Percentiles rank a stretch among this genome's conserved stretches.
These are phyloP conservation scores for Metallyticus violacea DNA, from an alignment of 2,888 invertebrate species.

Conservation along the genomic window DNA sequence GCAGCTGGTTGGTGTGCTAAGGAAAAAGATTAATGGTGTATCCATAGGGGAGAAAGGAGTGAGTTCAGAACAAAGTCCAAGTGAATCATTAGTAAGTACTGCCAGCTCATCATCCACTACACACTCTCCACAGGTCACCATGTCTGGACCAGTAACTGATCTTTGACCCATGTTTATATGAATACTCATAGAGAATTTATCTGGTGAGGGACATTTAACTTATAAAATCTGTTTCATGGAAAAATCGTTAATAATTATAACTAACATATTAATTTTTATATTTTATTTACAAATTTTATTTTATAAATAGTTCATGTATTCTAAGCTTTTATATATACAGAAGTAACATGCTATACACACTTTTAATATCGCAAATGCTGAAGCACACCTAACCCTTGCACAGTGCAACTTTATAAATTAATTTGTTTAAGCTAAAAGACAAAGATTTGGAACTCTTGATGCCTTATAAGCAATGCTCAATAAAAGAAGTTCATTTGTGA, in stretches of 20 bases:
- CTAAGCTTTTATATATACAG: neutral
- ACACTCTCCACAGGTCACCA: slow-evolving; percentile 49
- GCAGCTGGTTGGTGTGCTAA: slow-evolving; percentile 56
- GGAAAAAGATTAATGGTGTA: slow-evolving; percentile 40
- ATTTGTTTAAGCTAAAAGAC: no score
- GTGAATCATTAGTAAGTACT: slow-evolving; percentile 46
- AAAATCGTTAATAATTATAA: no score
- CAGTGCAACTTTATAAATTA: no score
- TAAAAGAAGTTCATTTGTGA: no score
- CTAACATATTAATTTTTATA: neutral
- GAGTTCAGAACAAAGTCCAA: slow-evolving; percentile 49
- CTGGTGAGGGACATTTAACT: neutral
- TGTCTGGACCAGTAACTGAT: slow-evolving; percentile 62
- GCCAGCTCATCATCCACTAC: slow-evolving; percentile 13
- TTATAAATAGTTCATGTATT: neutral
- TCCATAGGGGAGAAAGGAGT: slow-evolving; percentile 45
- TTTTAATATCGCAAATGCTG: no score
- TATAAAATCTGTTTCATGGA: neutral
- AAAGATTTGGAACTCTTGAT: no score
- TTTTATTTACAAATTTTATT: neutral
- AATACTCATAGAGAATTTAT: neutral
- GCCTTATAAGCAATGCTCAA: no score
- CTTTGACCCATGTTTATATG: slow-evolving; percentile 42
- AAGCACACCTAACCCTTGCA: no score
- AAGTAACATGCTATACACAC: neutral